Percentiles rank a stretch among this genome's conserved stretches.
These are phyloP conservation scores for Psammodynastes pulverulentus DNA, from an alignment of 2,113 vertebrate genomes.

Conservation along the genomic window DNA sequence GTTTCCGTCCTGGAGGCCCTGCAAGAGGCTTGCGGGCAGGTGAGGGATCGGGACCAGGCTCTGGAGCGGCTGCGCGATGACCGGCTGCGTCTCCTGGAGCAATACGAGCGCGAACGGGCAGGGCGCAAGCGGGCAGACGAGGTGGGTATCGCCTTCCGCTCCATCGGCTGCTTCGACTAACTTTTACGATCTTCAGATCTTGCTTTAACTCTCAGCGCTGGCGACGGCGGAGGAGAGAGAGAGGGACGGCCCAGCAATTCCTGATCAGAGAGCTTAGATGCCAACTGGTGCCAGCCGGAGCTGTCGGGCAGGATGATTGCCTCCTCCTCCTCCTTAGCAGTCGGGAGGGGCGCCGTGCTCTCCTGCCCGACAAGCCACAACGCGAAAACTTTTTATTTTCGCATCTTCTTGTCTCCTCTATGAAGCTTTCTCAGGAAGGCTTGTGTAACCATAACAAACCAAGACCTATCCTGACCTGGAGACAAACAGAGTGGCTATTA, in stretches of 20 bases:
- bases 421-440: background rate
- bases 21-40: slow-evolving; percentile 16
- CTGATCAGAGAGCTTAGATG: background rate
- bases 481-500: background rate
- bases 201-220: background rate
- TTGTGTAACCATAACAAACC: background rate
- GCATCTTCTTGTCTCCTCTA: background rate
- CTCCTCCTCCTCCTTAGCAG: background rate
- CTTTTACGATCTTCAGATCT: background rate
- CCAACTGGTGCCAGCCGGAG: background rate
- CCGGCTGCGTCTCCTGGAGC: slow-evolving; percentile 11
- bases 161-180: background rate
- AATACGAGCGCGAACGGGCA: slow-evolving; percentile 18
- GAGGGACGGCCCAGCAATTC: background rate
- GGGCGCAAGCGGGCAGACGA: slow-evolving; percentile 23
- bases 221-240: background rate
- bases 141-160: background rate
- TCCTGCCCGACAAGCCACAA: background rate
- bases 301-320: background rate
- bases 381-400: background rate
- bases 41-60: slow-evolving; percentile 29
- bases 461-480: background rate
- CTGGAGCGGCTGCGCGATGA: slow-evolving; percentile 22
- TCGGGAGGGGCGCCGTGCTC: background rate
- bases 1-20: slow-evolving; percentile 42